A percentile compares a stretch with the other conserved stretches of the same genome.
Conservation (phyloP, 2,888 invertebrate genomes). For the Cephus pygmeus region DNA sequence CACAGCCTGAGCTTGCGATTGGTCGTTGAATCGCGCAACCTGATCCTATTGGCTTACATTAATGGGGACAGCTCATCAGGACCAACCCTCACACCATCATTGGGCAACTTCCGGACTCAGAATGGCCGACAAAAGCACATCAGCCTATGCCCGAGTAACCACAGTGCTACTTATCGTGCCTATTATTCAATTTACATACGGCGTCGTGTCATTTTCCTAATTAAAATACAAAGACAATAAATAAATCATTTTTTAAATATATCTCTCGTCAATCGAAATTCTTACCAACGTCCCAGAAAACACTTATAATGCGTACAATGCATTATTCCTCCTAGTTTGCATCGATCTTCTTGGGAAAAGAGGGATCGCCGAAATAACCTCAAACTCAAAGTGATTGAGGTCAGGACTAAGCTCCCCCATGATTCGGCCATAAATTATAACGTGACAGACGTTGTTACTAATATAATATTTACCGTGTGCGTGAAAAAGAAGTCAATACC, state of each 20-base stretch:
- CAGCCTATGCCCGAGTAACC: background rate
- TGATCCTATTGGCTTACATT: conserved; percentile 14
- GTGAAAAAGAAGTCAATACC: background rate
- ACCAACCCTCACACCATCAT: conserved; percentile 40
- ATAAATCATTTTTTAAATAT: background rate
- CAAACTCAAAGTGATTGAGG: background rate
- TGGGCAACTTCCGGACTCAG: conserved; percentile 43
- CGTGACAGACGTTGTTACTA: background rate
- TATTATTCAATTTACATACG: background rate
- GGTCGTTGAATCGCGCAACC: conserved; percentile 32
- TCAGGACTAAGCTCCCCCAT: background rate
- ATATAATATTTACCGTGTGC: background rate
- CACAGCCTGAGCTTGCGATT: conserved; percentile 31
- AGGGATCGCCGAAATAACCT: background rate
- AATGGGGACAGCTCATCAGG: conserved; percentile 21
- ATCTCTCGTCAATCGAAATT: background rate
- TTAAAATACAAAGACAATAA: background rate
- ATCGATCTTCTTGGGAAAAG: background rate
- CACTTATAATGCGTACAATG: background rate
- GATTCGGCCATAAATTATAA: background rate
- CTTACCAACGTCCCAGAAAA: background rate
- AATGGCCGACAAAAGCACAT: conserved; percentile 39
- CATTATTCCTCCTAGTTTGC: background rate
- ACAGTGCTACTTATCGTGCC: background rate
- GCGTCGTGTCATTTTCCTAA: background rate